Evolutionary conservation across 2,888 invertebrate species (phyloP), one percentile per base, ranked within the genome.

Genomic region (Trilocha varians): DNA sequence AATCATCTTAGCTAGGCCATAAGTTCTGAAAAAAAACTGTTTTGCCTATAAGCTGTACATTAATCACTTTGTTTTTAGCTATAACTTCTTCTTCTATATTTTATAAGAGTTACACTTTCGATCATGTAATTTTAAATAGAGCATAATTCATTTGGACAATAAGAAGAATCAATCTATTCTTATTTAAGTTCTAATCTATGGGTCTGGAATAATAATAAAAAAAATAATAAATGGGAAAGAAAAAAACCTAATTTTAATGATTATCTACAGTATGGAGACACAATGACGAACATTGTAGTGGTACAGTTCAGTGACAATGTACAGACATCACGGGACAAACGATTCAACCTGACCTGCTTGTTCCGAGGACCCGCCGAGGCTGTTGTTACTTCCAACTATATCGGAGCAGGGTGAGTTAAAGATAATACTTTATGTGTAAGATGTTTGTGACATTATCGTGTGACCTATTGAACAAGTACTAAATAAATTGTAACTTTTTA

Each of bases 261-360:
- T 44, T 47, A n/a, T 55, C 75, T 71, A n/a, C 75, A 94, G 93
- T 95, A 93, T 61, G 96, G 95, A 3, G 96, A 97, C 63, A 95
- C 95, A 3, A 93, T 96, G 91, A 96, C 96, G 45, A 97, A 96
- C 65, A 96, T 97, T 50, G 95, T 95, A 4, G 96, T 96, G 14
- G 96, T 97, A 0, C 96, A 97, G 70, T 96, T 96, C 84, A 95
- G 95, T 55, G 96, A 97, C 74, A 93, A 93, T 63, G 96, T 97
- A 1, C 96, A 96, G 82, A 96, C 96, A 1, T 93, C 94, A 14
- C 87, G 93, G 47, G 96, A 97, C 74, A 96, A 96, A 63, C 88
- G 96, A 9, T 97, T 96, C 78, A 97, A 97, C 71, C 82, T 97
- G 49, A 97, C 96, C n/a, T 97, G 96, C 65, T 87, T 95, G 42